A percentile compares a stretch with the other conserved stretches of the same genome.
Conservation (phyloP, 92 coral and sea anemone genomes). For the Muricea muricata region DNA sequence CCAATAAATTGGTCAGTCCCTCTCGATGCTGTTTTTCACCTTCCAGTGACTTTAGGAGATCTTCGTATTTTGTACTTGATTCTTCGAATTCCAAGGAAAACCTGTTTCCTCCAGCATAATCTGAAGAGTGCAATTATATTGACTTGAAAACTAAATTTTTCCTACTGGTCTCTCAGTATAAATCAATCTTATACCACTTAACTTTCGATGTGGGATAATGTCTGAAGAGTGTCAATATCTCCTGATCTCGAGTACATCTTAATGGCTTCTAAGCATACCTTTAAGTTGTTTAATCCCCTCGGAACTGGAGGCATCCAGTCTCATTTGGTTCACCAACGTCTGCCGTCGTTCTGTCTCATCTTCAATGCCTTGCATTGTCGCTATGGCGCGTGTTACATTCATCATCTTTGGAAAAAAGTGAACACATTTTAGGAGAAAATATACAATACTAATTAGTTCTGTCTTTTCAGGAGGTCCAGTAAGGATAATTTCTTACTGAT, state of each 20-base stretch:
- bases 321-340: constrained; percentile 82
- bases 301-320: constrained; percentile 96
- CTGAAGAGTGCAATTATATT: constrained; percentile 43
- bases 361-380: constrained; percentile 85
- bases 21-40: constrained; percentile 76
- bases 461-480: too few relatives aligned
- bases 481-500: too few relatives aligned
- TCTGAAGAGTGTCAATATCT: too few relatives aligned
- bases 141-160: background rate
- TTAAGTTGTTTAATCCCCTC: constrained; percentile 89
- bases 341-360: constrained; percentile 84
- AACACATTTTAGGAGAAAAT: background rate
- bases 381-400: constrained; percentile 84
- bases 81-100: constrained; percentile 91
- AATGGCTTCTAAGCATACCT: constrained; percentile 75
- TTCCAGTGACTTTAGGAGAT: constrained; percentile 73
- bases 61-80: constrained; percentile 84
- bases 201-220: too few relatives aligned
- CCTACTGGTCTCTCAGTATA: too few relatives aligned
- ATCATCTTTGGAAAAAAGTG: background rate
- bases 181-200: too few relatives aligned
- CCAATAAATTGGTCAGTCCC: constrained; percentile 63
- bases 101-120: constrained; percentile 94
- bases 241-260: too few relatives aligned
- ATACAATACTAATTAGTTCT: background rate